Evolutionary conservation across 2,797 vertebrate genomes (phyloP), one percentile per base, ranked within the genome.

Genomic region (Sphenopsis melanotis): DNA sequence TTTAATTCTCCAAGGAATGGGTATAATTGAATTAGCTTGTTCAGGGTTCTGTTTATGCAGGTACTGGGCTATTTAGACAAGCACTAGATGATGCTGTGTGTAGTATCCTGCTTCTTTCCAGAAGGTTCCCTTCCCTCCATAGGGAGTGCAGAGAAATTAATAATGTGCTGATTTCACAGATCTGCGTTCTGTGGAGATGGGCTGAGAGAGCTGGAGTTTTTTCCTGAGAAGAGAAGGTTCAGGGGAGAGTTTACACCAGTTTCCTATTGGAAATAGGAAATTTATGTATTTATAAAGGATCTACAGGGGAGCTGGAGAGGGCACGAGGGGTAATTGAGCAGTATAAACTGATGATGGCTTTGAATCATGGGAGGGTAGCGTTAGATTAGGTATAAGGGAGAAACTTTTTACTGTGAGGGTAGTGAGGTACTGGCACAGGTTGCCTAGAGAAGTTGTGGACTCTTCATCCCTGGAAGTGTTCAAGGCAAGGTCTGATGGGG

Each of bases 351-450:
- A 26, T 57, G 49, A 36, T 34, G 55, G 65, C 42, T 30, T 42
- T 36, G 10, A 15, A 13, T 18, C 32, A 5, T 8, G 44, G 15
- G 21, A 50, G 20, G 26, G 24, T 10, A 12, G 20, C 0, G 0
- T 49, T 5, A 15, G 17, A 34, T 50, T 4, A 9, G 26, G 7
- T 10, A 9, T 0, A 20, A 34, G 3, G 36, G 34, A 21, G 16
- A 60, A 50, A 81, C 17, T 42, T 13, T 41, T 24, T 10, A 4
- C 37, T 60, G 16, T 16, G 16, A 41, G 44, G 15, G 8, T 19
- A 30, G 10, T 41, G 44, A 32, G 26, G 42, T 24, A 2, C 24
- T 34, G 50, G 34, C 5, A 47, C 10, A 41, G 9, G 42, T 7
- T 74, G 12, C 10, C 41, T 20, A 47, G 69, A 64, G 30, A 56